Evolutionary conservation across 2,797 vertebrate species (phyloP).

Genomic region (Galago senegalensis): DNA sequence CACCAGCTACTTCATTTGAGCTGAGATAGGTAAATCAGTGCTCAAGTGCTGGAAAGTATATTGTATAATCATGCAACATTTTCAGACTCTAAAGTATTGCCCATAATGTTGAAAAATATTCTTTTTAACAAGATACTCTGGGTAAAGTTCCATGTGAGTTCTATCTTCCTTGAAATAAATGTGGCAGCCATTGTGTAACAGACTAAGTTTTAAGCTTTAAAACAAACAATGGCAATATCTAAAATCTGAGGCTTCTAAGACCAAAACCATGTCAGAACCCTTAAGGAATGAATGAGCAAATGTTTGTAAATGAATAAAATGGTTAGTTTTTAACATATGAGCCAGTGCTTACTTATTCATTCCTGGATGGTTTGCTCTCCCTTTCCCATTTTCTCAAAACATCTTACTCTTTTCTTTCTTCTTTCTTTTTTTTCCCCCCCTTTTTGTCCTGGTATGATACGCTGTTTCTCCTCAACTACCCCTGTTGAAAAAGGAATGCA

Average conservation of each 20-base stretch:
- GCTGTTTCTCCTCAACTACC: neutral
- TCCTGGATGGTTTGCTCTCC: neutral
- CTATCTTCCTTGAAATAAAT: constrained; percentile 48
- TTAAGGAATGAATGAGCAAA: constrained; percentile 27
- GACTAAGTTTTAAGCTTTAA: constrained; percentile 57
- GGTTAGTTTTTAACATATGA: neutral
- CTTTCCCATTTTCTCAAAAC: neutral
- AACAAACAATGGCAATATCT: constrained; percentile 40
- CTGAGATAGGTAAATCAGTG: constrained; percentile 7
- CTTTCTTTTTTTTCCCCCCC: neutral
- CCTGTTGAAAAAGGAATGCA: constrained; percentile 21
- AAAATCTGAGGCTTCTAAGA: neutral
- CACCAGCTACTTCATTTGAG: constrained; percentile 26
- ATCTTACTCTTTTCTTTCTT: neutral
- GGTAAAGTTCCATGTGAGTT: constrained; percentile 37
- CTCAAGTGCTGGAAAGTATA: neutral
- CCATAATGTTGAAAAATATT: constrained; percentile 62
- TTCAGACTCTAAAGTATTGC: constrained; percentile 49
- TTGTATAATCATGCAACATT: constrained; percentile 42
- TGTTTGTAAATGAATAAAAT: constrained; percentile 21
- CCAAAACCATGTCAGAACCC: neutral
- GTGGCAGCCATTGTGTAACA: constrained; percentile 41
- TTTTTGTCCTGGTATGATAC: neutral
- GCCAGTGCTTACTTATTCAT: neutral
- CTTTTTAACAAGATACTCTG: constrained; percentile 35